These are phyloP conservation scores for Bimastos eiseni DNA, from an alignment of 2,888 invertebrate species.

Conservation along the genomic window DNA sequence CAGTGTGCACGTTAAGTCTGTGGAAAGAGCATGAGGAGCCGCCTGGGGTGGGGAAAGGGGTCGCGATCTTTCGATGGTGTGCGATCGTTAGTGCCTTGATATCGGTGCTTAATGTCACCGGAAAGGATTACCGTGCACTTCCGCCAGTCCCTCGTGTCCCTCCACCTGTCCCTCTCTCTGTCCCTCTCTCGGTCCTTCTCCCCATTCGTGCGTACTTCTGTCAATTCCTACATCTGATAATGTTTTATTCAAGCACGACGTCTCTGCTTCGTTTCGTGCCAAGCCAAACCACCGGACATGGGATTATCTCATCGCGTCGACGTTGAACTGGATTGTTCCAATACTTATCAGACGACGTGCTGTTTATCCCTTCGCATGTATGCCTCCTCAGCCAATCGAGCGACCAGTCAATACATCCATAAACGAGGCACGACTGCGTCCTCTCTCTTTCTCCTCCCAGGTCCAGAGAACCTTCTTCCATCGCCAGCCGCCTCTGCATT, in stretches of 20 bases:
- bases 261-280: not conserved
- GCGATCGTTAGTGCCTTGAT: slow-evolving; percentile 2
- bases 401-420: not conserved
- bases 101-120: not conserved
- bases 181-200: not conserved
- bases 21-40: not conserved
- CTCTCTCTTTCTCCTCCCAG: not conserved
- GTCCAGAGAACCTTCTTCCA: not conserved
- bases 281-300: not conserved
- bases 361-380: not conserved
- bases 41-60: not conserved
- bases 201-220: not conserved
- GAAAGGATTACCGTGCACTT: not conserved
- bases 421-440: not conserved
- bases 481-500: not conserved
- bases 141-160: not conserved
- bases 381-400: not conserved
- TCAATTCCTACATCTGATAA: not conserved
- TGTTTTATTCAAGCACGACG: not conserved
- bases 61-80: not conserved
- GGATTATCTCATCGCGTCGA: not conserved
- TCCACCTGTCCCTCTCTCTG: not conserved
- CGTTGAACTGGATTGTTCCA: not conserved
- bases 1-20: not conserved
- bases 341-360: not conserved